Base-by-base conservation (phyloP, 2,113 vertebrate species). In the Neopipo cinnamomea region DNA sequence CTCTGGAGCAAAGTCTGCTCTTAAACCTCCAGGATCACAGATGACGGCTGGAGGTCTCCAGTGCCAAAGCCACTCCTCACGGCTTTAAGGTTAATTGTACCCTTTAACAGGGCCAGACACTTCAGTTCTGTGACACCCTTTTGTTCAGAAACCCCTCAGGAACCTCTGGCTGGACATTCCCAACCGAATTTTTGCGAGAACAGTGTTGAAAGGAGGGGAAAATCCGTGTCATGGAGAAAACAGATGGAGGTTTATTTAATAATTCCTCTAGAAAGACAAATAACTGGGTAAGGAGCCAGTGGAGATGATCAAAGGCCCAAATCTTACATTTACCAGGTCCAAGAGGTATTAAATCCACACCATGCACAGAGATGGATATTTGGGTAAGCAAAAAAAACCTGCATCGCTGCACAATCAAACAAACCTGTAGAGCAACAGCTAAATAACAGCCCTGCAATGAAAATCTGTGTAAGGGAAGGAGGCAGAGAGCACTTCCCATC, bases 61-160 rank as follows among this genome's bases (percentile, higher is more conserved):
- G 31, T 1, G 17, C 20, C n/a, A 72, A 68, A 58, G 8, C 17
- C 5, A 0, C 9, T 53, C 17, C 42, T 59, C 11, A 9, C 0
- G 3, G 22, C 25, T 23, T 68, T 31, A 25, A 25, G 13, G 41
- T 74, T 21, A 61, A 58, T 30, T 41, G 5, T 70, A n/a, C 25
- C 4, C 9, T 73, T 70, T 44, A 24, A 19, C 0, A 1, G 14
- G 6, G 17, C 5, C 85, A 49, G 28, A 33, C 11, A 86, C 30
- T 77, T 68, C 14, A 73, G 1, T 15, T 47, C 17, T 30, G 8
- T 14, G 23, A 28, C 18, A 46, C 8, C 9, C 8, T 55, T 72
- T 12, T 18, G 14, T 7, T 49, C 19, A 91, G 42, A 73, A 85
- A 55, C 10, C 9, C 12, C 41, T 14, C 28, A 2, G 5, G 23